Evolutionary conservation across 2,888 invertebrate species (phyloP), one percentile per base, ranked within the genome.

Genomic region (Parelbella ahira): DNA sequence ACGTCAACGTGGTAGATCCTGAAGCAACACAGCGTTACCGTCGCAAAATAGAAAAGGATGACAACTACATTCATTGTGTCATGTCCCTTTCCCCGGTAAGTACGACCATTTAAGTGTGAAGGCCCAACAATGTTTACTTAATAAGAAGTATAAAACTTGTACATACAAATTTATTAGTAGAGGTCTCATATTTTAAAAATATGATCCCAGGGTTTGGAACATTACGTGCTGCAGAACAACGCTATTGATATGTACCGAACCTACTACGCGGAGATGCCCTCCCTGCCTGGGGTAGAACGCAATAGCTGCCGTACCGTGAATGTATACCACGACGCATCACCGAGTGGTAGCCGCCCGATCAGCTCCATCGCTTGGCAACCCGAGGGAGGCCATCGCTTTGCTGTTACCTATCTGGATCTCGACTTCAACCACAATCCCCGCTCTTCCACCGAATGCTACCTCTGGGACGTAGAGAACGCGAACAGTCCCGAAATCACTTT

Each of bases 381-480:
- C 0, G 96, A 96, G 60, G 92, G 91, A 19, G 93, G 93, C 8
- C 90, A 91, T 6, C 91, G 92, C 63, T 88, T 97, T 58, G 97
- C 95, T 0, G 93, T 93, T 5, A 91, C 95, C 1, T 95, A 97
- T 70, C 93, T 93, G 53, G 93, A 94, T 64, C 83, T 93, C 55
- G 91, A 93, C 60, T 94, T 93, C 68, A 92, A 94, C 65, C 90
- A 90, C 6, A 45, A 37, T 2, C 46, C 73, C 3, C 83, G 91
- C 28, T 48, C 54, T 3, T 51, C 68, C 0, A 9, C 58, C 7
- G 36, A 50, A 0, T 63, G 68, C 0, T 96, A 93, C 67, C 91
- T 97, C 53, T 98, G 97, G 97, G 94, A 97, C 81, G 89, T 96
- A 89, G 96, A 96, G 68, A 95, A 94, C 67, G 93, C 96, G 0